Conservation (phyloP, 2,888 invertebrate genomes). For the Coelopa pilipes region DNA sequence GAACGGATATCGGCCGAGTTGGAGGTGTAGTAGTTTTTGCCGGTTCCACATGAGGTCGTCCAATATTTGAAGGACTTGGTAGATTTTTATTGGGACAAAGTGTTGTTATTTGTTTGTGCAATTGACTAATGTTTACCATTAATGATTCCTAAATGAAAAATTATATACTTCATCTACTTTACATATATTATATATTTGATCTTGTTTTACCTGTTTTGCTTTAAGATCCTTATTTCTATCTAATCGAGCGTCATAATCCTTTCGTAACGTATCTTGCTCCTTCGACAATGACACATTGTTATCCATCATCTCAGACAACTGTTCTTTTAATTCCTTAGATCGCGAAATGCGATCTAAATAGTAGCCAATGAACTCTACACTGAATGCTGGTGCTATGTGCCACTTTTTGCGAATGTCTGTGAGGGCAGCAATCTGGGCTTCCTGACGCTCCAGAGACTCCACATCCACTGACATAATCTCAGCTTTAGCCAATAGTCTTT, state of each 20-base stretch:
- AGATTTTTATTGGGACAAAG: slow-evolving; percentile 72
- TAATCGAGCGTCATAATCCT: slow-evolving; percentile 80
- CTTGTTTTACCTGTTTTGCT: slow-evolving; percentile 68
- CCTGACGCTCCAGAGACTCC: slow-evolving; percentile 82
- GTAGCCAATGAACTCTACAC: slow-evolving; percentile 94
- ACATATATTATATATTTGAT: too few species aligned
- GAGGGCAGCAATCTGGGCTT: slow-evolving; percentile 82
- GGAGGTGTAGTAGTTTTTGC: slow-evolving; percentile 59
- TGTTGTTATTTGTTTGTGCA: slow-evolving; percentile 72
- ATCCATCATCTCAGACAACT: slow-evolving; percentile 78
- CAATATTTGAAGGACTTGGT: slow-evolving; percentile 72
- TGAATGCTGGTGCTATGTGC: slow-evolving; percentile 94
- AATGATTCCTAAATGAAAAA: slow-evolving; percentile 43
- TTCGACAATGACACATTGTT: slow-evolving; percentile 79
- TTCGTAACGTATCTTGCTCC: slow-evolving; percentile 81
- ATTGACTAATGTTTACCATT: slow-evolving; percentile 54
- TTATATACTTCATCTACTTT: too few species aligned
- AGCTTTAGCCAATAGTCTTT: slow-evolving; percentile 84
- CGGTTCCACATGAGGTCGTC: slow-evolving; percentile 64
- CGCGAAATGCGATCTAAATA: slow-evolving; percentile 89
- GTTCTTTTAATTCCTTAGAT: slow-evolving; percentile 80
- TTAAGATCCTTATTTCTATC: slow-evolving; percentile 75
- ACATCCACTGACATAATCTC: slow-evolving; percentile 92
- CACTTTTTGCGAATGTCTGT: slow-evolving; percentile 91
- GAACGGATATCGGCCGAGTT: slow-evolving; percentile 77